These are phyloP conservation scores for Catalaphyllia jardinei DNA, from an alignment of 64 coral and sea anemone species.

Conservation along the genomic window DNA sequence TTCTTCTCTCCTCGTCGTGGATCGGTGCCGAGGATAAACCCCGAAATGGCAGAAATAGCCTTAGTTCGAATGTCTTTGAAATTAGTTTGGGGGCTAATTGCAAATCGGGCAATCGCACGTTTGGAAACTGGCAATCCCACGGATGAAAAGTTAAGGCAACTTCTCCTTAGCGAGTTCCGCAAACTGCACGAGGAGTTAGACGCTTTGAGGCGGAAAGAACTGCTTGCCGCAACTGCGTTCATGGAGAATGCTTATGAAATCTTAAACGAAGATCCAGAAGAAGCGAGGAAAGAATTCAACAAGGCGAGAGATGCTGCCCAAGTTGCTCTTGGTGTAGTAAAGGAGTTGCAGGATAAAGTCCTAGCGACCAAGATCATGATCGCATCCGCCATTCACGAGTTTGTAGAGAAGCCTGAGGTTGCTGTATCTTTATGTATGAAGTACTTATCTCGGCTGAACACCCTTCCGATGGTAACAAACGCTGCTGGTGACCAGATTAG, in stretches of 20 bases:
- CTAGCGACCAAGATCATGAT: constrained; percentile 98
- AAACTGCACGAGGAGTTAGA: constrained; percentile 88
- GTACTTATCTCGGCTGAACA: constrained; percentile 80
- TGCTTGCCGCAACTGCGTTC: constrained; percentile 85
- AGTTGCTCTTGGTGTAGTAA: constrained; percentile 88
- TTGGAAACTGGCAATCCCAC: constrained; percentile 75
- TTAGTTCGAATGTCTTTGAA: constrained; percentile 87
- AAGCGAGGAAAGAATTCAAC: constrained; percentile 96
- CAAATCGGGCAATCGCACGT: constrained; percentile 85
- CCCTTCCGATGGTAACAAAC: constrained; percentile 65
- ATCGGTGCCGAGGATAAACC: not conserved
- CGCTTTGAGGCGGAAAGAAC: constrained; percentile 90
- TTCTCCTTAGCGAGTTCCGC: constrained; percentile 85
- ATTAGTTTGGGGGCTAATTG: constrained; percentile 88
- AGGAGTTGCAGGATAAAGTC: constrained; percentile 84
- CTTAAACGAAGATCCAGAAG: constrained; percentile 67
- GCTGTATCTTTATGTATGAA: constrained; percentile 81
- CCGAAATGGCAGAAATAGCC: constrained; percentile 81
- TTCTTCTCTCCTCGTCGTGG: not conserved
- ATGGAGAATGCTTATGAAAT: constrained; percentile 99
- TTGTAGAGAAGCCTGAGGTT: constrained; percentile 85
- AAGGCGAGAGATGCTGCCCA: constrained; percentile 97
- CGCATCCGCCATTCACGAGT: constrained; percentile 92
- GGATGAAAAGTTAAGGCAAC: constrained; percentile 91
- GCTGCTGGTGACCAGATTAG: constrained; percentile 47